Conservation (phyloP, 2,797 vertebrate species). For the Crypturellus tataupa region DNA sequence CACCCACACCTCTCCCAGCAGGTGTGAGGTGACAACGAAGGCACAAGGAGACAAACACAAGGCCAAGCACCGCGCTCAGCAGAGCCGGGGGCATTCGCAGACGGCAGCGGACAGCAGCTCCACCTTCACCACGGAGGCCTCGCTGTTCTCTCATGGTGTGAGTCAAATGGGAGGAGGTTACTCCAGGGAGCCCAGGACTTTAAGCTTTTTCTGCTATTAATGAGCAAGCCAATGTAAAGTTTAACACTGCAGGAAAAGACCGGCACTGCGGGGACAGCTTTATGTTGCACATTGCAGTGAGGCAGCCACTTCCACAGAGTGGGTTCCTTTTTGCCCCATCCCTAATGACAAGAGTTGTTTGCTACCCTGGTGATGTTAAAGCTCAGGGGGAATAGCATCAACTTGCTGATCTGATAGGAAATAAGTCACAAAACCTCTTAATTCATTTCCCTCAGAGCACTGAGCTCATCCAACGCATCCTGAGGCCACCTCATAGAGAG, state of each 20-base stretch:
- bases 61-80: neutral
- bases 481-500: neutral
- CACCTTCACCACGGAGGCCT: neutral
- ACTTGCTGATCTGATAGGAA: neutral
- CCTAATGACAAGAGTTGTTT: neutral
- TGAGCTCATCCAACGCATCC: neutral
- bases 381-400: neutral
- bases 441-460: neutral
- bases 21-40: slow-evolving; percentile 15
- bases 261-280: neutral
- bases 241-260: neutral
- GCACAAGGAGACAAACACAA: neutral
- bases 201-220: neutral
- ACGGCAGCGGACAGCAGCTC: neutral
- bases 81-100: neutral
- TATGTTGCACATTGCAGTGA: neutral
- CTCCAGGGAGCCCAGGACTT: neutral
- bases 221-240: neutral
- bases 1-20: slow-evolving; percentile 39
- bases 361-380: neutral
- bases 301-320: neutral
- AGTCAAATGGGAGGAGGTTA: neutral
- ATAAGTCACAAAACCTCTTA: neutral
- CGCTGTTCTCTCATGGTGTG: neutral
- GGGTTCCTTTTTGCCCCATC: neutral